Conservation (phyloP, 1,140 invertebrate genomes). For the Portunus trituberculatus region DNA sequence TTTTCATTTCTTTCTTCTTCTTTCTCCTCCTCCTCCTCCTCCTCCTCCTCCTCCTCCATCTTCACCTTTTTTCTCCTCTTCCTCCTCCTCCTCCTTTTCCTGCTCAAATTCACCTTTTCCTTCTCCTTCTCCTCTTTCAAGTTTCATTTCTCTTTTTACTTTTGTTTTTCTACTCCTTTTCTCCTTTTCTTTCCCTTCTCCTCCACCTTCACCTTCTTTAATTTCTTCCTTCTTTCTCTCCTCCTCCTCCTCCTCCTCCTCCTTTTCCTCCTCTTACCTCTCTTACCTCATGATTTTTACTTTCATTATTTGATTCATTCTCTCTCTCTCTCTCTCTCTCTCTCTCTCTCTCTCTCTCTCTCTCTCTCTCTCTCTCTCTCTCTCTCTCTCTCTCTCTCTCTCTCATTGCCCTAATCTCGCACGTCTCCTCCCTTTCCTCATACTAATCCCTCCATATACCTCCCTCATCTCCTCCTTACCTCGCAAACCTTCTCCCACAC, state of each 20-base stretch:
- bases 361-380: constrained; percentile 37
- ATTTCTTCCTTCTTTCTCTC: neutral
- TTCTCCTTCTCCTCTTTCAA: neutral
- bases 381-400: constrained; percentile 13
- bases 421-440: neutral
- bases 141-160: neutral
- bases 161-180: neutral
- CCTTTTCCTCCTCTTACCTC: neutral
- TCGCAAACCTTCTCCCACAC: neutral
- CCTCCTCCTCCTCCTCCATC: too few species aligned
- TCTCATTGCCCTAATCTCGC: neutral
- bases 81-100: neutral
- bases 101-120: neutral
- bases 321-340: constrained; percentile 46
- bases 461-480: neutral
- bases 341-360: neutral
- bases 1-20: too few species aligned
- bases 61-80: neutral
- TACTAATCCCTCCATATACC: neutral
- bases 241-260: neutral
- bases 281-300: neutral
- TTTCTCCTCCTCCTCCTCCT: too few species aligned
- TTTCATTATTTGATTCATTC: neutral
- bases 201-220: neutral
- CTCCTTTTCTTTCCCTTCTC: neutral